Evolutionary conservation across 2,797 vertebrate species (phyloP).

Genomic region (Gymnocypris eckloni): DNA sequence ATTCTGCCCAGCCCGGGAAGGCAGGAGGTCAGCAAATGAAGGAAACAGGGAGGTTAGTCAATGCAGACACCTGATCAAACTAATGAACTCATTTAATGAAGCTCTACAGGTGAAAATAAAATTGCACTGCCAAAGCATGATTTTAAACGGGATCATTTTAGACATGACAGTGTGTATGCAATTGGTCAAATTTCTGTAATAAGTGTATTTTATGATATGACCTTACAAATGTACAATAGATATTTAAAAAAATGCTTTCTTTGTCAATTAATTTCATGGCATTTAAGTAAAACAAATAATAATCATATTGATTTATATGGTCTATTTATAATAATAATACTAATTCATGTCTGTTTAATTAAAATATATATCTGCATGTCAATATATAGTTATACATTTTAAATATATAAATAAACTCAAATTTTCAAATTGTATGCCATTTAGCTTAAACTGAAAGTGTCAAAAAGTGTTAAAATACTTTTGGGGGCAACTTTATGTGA

Average conservation of each 20-base stretch:
- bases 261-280: neutral
- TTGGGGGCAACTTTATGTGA: neutral
- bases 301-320: neutral
- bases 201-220: neutral
- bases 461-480: neutral
- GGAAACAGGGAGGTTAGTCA: neutral
- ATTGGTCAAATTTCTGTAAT: neutral
- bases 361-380: neutral
- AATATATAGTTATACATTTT: neutral
- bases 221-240: neutral
- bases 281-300: neutral
- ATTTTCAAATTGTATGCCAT: neutral
- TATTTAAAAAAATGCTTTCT: neutral
- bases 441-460: neutral
- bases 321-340: neutral
- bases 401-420: neutral
- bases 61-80: neutral
- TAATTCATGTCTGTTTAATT: neutral
- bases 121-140: neutral
- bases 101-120: neutral
- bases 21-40: conserved; percentile 74
- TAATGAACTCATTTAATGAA: neutral
- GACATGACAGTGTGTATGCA: neutral
- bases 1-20: conserved; percentile 75
- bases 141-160: neutral